phyloP scores from a whole-genome alignment of 2,797 vertebrate genomes.

The Lutjanus campechanus region DNA sequence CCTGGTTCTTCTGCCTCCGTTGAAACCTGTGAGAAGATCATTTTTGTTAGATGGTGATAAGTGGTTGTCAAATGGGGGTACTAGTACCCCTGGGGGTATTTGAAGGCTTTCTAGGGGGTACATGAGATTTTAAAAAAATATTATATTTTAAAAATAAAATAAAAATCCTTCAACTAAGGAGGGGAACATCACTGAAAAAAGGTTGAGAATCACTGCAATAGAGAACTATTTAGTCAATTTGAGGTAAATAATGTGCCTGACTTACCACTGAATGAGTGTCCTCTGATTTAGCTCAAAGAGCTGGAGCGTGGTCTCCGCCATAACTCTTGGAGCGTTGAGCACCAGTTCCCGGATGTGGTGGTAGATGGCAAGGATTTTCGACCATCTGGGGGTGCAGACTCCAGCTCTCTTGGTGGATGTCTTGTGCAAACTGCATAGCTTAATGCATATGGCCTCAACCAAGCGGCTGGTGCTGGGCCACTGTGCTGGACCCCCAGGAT shows the following conservation, averaged over 20 bases:
- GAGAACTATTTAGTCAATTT: not conserved
- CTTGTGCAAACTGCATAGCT: too few species aligned
- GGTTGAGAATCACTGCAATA: not conserved
- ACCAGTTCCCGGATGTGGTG: not conserved
- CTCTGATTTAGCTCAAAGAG: not conserved
- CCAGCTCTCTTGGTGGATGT: not conserved
- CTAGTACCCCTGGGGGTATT: too few species aligned
- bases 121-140: too few species aligned
- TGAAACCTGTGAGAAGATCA: too few species aligned
- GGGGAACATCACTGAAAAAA: too few species aligned
- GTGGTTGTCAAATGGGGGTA: too few species aligned
- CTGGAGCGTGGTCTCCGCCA: not conserved
- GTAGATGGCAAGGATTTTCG: not conserved
- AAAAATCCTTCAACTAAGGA: too few species aligned
- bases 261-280: not conserved
- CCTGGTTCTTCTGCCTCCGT: too few species aligned
- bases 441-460: not conserved
- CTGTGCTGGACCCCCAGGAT: not conserved
- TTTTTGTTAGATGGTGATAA: too few species aligned
- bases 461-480: constrained; percentile 1
- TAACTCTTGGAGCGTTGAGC: not conserved
- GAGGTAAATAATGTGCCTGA: not conserved
- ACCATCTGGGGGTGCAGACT: not conserved
- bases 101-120: too few species aligned
- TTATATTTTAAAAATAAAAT: too few species aligned